These are phyloP conservation scores for Rhinogobius similis DNA, from an alignment of 2,113 vertebrate species.

Conservation along the genomic window DNA sequence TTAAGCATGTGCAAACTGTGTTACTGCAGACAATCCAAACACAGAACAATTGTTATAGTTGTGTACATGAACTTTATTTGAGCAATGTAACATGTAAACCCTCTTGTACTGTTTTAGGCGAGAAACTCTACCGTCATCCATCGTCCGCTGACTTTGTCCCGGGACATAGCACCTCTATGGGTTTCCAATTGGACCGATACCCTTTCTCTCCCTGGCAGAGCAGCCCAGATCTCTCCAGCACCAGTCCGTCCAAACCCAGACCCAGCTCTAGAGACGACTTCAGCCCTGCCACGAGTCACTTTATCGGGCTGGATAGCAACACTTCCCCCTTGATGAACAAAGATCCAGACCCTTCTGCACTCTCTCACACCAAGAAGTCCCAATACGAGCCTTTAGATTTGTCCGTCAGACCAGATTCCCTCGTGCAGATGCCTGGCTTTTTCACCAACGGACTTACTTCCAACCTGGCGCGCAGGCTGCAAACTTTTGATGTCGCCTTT, in stretches of 20 bases:
- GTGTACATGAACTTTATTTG: too few relatives aligned
- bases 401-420: slow-evolving; percentile 84
- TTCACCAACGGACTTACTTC: slow-evolving; percentile 74
- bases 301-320: slow-evolving; percentile 78
- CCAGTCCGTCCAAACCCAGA: slow-evolving; percentile 79
- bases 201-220: slow-evolving; percentile 88
- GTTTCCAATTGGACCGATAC: slow-evolving; percentile 90
- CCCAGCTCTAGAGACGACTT: slow-evolving; percentile 75
- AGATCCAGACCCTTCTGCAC: slow-evolving; percentile 29
- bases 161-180: slow-evolving; percentile 86
- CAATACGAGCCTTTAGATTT: slow-evolving; percentile 92
- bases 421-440: slow-evolving; percentile 81
- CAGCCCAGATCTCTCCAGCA: slow-evolving; percentile 77
- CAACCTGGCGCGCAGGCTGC: slow-evolving; percentile 61
- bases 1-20: too few relatives aligned
- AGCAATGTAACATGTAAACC: neutral
- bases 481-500: slow-evolving; percentile 76
- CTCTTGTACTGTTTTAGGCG: slow-evolving; percentile 78
- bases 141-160: slow-evolving; percentile 87
- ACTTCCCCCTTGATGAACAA: slow-evolving; percentile 27
- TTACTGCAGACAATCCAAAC: too few relatives aligned
- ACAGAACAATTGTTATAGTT: too few relatives aligned
- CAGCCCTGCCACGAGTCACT: slow-evolving; percentile 71
- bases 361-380: slow-evolving; percentile 80
- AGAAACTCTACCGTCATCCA: slow-evolving; percentile 91